Base-by-base conservation (phyloP, 2,888 invertebrate genomes). In the Malachius bipustulatus region DNA sequence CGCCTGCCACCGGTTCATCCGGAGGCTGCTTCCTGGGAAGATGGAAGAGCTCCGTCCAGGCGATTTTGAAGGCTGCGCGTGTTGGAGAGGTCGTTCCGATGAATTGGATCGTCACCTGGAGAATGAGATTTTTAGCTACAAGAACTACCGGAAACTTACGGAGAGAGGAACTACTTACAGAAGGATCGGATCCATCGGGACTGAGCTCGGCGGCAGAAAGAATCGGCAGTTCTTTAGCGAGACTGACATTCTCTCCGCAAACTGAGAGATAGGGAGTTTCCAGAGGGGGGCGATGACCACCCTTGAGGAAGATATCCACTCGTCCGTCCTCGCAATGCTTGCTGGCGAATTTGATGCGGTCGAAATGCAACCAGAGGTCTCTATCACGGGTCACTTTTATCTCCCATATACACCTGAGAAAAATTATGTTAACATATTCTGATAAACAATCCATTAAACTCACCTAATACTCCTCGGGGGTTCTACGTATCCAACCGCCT, bases 1-100 rank as follows among this genome's bases (percentile, higher is more conserved):
- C 77, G 1, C 87, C 88, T 46, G 85, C 83, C n/a, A n/a, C n/a
- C n/a, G n/a, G n/a, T n/a, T n/a, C n/a, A n/a, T n/a, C n/a, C n/a
- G n/a, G n/a, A n/a, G n/a, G n/a, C 12, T 78, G 74, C 59, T 87
- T 87, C 46, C 85, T 73, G 0, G 88, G 88, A 47, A 89, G 64
- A 59, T 88, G 88, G 54, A 78, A 85, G 26, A 89, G 67, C 48
- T 89, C 89, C 2, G 88, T 89, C 89, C 89, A 90, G 9, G 82
- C 84, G 19, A 90, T 77, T 55, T 87, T 85, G 55, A 90, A 89
- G 8, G 84, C 79, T 6, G 87, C 84, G 39, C 82, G 69, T 0
- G 87, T 83, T 0, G 88, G 84, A 1, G 74, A 69, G 43, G 82
- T 81, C 0, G 81, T 75, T 26, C 82, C 82, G 1, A 49, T 77